Conservation (phyloP, 2,888 invertebrate genomes). For the Branchinecta sandiegonensis region DNA sequence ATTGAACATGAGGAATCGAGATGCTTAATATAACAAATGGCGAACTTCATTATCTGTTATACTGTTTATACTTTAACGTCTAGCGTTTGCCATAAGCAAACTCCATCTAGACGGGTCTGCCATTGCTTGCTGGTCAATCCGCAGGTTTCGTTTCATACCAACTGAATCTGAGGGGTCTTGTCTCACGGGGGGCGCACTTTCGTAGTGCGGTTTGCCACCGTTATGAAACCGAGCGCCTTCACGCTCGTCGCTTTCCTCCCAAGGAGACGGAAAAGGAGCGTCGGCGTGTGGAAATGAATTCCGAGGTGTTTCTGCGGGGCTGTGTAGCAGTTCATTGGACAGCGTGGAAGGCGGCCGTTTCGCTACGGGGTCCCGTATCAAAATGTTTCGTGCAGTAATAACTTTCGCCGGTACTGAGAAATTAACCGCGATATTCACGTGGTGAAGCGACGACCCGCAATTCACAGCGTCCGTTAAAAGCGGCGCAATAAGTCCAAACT, state of each 20-base stretch:
- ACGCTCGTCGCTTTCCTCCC: conserved; percentile 2
- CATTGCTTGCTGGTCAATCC: conserved; percentile 6
- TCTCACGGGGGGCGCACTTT: background rate
- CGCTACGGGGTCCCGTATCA: background rate
- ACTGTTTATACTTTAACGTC: background rate
- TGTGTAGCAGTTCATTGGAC: too few species aligned
- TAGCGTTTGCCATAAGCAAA: conserved; percentile 22
- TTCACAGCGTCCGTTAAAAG: conserved; percentile 42
- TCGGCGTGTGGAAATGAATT: background rate
- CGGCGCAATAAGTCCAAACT: conserved; percentile 54
- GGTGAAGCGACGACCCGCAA: conserved; percentile 53
- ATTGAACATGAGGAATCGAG: too few species aligned
- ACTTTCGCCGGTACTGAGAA: conserved; percentile 25
- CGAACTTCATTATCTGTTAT: background rate
- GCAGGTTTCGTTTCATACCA: background rate
- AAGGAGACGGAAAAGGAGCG: background rate
- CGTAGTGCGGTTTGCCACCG: background rate
- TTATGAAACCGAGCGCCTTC: background rate
- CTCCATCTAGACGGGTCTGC: conserved; percentile 22
- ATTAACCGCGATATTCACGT: conserved; percentile 67
- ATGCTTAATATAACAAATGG: too few species aligned
- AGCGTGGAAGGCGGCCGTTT: background rate
- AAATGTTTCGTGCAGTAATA: conserved; percentile 13
- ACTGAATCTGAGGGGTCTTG: background rate
- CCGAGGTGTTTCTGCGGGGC: background rate